phyloP scores from a whole-genome alignment of 2,888 invertebrate species.

The Acanthosepion pharaonis region DNA sequence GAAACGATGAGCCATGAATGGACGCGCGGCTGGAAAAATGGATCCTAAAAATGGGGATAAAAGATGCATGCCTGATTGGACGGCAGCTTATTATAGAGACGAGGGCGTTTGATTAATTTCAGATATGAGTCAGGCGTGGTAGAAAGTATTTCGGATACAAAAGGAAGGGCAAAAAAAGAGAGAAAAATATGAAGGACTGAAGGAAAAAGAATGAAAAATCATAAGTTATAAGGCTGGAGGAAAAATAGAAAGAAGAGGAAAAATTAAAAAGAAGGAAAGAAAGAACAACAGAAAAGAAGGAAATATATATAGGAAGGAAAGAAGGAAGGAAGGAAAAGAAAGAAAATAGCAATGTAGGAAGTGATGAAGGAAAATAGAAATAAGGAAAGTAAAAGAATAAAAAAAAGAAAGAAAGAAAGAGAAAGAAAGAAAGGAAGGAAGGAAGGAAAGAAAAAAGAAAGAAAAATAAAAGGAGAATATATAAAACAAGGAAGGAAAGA shows the following conservation, averaged over 20 bases:
- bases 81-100: not conserved
- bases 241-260: not conserved
- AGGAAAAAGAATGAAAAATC: not conserved
- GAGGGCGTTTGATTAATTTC: not conserved
- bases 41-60: constrained; percentile 3
- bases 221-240: not conserved
- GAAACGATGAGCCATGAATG: not conserved
- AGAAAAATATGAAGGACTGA: not conserved
- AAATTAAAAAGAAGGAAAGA: not conserved
- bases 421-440: no score
- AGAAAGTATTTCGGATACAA: not conserved
- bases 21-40: not conserved
- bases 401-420: not conserved
- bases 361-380: not conserved
- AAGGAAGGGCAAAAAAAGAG: not conserved
- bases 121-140: not conserved
- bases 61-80: not conserved
- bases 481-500: no score
- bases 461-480: no score
- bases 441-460: no score
- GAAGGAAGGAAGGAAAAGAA: not conserved
- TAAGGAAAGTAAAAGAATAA: not conserved
- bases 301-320: not conserved
- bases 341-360: not conserved
- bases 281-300: not conserved